Evolutionary conservation across 2,888 invertebrate genomes (phyloP).

Genomic region (Nomada fucata): DNA sequence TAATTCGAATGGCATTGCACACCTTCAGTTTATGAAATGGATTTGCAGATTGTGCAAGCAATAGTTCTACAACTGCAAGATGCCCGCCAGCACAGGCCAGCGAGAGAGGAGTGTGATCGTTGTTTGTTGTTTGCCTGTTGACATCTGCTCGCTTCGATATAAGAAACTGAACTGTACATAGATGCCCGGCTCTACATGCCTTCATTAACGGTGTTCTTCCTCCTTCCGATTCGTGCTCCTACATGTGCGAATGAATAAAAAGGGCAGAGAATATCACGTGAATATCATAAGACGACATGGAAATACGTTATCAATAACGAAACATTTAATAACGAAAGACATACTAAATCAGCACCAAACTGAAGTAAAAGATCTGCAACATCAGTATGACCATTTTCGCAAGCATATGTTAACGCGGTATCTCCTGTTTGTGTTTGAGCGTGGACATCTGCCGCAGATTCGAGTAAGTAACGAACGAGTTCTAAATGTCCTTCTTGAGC

Average conservation of each 20-base stretch:
- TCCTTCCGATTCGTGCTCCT: conserved; percentile 98
- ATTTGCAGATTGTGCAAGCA: conserved; percentile 96
- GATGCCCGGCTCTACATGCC: conserved; percentile 97
- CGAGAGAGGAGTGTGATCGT: conserved; percentile 98
- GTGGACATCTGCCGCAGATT: conserved; percentile 95
- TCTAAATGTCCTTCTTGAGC: conserved; percentile 99
- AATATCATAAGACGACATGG: background rate
- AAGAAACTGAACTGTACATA: conserved; percentile 98
- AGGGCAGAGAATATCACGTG: background rate
- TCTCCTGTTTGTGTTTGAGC: conserved; percentile 98
- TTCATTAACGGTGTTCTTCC: conserved; percentile 99
- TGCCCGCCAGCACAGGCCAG: conserved; percentile 99
- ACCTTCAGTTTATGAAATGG: conserved; percentile 98
- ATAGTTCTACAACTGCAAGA: conserved; percentile 95
- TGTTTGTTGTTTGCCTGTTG: conserved; percentile 95
- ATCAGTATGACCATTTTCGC: conserved; percentile 99
- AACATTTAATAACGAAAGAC: conserved; percentile 61
- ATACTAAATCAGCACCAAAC: conserved; percentile 93
- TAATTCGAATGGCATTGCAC: conserved; percentile 38
- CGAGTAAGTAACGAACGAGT: conserved; percentile 94
- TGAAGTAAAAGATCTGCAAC: conserved; percentile 96
- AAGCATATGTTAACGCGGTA: conserved; percentile 98
- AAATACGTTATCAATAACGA: background rate
- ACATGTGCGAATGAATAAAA: conserved; percentile 18
- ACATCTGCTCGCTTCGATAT: conserved; percentile 94